Base-by-base conservation (phyloP, 2,888 invertebrate species). In the Eilema caniola region DNA sequence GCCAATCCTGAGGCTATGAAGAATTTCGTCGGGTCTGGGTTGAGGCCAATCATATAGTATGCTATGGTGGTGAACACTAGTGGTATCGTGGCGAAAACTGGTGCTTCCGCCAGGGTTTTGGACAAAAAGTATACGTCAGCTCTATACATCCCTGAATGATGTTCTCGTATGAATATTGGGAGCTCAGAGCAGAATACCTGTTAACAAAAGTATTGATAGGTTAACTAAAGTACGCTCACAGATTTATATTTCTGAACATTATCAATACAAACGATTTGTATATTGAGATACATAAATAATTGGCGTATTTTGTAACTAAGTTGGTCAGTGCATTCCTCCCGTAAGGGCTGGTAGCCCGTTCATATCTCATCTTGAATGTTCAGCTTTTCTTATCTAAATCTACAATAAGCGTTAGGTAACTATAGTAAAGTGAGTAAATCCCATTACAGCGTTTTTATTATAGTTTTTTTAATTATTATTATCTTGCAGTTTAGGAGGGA, bases 151-250 rank as follows among this genome's bases (percentile, higher is more conserved):
- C 98, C 98, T 86, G 98, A 98, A 75, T 97, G 96, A 84, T 99
- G 97, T 89, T 99, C 99, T 20, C 98, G 95, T 78, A 98, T 95
- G 89, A 99, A 99, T 74, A 99, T 97, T 0, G 98, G 98, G 47
- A 98, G 94, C 88, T 99, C 99, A 0, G 97, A 96, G 82, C 98
- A 98, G 90, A 99, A 99, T 60, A 98, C 98, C 98, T 98, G 88
- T 11, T 12, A 66, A 62, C 25, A 59, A 71, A 62, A n/a, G 41
- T n/a, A 25, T n/a, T 59, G 12, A 59, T 14, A 59, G 16, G 16
- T 53, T n/a, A 20, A n/a, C 7, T 47, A 47, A 47, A 20, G 20
- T 47, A 20, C 47, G 7, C 7, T 5, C 20, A 41, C 16, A 0
- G 47, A 20, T n/a, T n/a, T n/a, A n/a, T n/a, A n/a, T 20, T 47